Conservation (phyloP, 2,888 invertebrate genomes). For the Drosophila infuscata region DNA sequence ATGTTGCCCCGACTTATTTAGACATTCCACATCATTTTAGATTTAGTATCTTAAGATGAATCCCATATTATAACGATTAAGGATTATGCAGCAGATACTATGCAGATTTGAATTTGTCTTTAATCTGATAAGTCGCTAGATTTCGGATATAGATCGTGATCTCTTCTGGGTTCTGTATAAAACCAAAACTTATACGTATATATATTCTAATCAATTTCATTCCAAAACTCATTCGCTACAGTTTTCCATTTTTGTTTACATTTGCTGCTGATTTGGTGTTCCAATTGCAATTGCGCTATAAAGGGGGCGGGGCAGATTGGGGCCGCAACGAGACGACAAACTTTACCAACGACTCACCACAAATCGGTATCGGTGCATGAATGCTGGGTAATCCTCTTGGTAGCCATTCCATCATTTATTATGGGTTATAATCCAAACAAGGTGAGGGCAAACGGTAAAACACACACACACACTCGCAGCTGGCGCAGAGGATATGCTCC, state of each 20-base stretch:
- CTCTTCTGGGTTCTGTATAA: not conserved
- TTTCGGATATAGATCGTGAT: not conserved
- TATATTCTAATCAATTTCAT: not conserved
- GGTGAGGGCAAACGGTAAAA: conserved; percentile 62
- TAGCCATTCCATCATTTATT: conserved; percentile 86
- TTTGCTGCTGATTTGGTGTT: conserved; percentile 4
- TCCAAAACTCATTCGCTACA: not conserved
- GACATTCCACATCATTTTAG: conserved; percentile 6
- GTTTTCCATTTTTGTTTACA: not conserved
- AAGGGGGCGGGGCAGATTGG: not conserved
- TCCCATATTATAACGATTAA: not conserved
- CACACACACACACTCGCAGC: conserved; percentile 28
- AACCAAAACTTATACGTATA: not conserved
- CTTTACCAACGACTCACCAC: conserved; percentile 85
- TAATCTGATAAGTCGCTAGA: not conserved
- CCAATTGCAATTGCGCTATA: not conserved
- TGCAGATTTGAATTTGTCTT: not conserved
- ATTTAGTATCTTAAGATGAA: not conserved
- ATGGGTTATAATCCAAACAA: conserved; percentile 76
- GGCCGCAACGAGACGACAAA: conserved; percentile 60
- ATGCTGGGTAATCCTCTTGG: conserved; percentile 86
- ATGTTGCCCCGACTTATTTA: conserved; percentile 6
- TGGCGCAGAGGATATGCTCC: conserved; percentile 24
- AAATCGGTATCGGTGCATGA: conserved; percentile 85
- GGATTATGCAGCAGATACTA: not conserved